Base-by-base conservation (phyloP, 2,113 vertebrate genomes). In the Climacteris rufus region DNA sequence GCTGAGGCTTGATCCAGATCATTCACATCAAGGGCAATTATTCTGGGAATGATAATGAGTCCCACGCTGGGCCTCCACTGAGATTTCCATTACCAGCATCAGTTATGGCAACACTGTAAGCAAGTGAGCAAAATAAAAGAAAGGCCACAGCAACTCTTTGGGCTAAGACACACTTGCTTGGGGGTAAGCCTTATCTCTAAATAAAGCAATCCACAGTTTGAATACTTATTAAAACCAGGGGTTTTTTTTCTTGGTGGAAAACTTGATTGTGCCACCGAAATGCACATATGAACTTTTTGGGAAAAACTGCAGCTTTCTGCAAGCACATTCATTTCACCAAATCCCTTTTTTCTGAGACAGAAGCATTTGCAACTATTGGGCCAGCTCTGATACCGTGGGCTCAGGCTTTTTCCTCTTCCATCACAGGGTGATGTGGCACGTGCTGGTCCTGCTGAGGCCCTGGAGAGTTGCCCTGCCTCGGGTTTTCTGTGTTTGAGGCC, bases 31-130 rank as follows among this genome's bases (percentile, higher is more conserved):
- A 77, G 68, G 83, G 59, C 45, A 90, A 31, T 90, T 94, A 90
- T 68, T 94, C 42, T 53, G 33, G 72, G 54, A 77, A 74, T 87
- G 92, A 64, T 87, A 93, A 78, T 47, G 53, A 91, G 60, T 64
- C 31, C 87, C 54, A 28, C 1, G 3, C 71, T 83, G 45, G 18
- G 83, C 68, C 71, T 95, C 88, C 60, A 15, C 66, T 77, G 92
- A 96, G 88, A 90, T 69, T 91, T 70, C 70, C 66, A 70, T 85
- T 72, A 79, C 37, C 82, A 40, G 25, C 10, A 13, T 52, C 74
- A 44, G 69, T 64, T 93, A 66, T 3, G 3, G 83, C 52, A 57
- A 33, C 57, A 61, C 39, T 15, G 33, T 65, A 33, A 87, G 70
- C 37, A 56, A 61, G 81, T 3, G 50, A 85, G 75, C 66, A 57